A percentile compares a stretch with the other conserved stretches of the same genome.
Evolutionary conservation across 2,797 vertebrate species (phyloP).

Genomic region (Telmatherina bonti): DNA sequence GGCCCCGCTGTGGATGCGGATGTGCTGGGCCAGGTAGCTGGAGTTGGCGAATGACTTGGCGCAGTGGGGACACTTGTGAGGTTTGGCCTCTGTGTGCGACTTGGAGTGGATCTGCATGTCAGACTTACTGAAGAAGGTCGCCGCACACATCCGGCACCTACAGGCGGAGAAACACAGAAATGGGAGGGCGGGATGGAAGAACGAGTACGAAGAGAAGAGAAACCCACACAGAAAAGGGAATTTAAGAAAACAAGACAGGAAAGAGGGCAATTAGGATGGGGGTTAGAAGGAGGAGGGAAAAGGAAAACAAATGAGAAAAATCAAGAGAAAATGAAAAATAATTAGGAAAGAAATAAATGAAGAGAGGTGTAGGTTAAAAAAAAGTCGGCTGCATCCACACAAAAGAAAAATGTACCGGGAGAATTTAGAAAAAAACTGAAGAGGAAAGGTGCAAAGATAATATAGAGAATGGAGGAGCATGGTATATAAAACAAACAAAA

Average conservation of each 20-base stretch:
- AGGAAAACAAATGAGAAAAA: conserved; percentile 26
- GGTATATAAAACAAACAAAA: conserved; percentile 55
- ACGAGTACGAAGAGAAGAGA: conserved; percentile 54
- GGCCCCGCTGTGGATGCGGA: conserved; percentile 99
- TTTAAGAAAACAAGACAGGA: conserved; percentile 24
- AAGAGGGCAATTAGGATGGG: conserved; percentile 14
- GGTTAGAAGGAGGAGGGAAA: conserved; percentile 21
- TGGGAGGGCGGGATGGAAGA: conserved; percentile 74
- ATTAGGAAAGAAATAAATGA: conserved; percentile 55
- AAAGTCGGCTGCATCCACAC: conserved; percentile 30
- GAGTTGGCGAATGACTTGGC: conserved; percentile 99
- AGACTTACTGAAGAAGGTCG: conserved; percentile 99
- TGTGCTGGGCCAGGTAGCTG: conserved; percentile 99
- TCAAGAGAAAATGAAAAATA: conserved; percentile 46
- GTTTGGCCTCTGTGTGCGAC: conserved; percentile 99
- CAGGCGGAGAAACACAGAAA: conserved; percentile 85
- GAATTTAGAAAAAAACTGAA: conserved; percentile 59
- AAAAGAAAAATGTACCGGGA: conserved; percentile 47
- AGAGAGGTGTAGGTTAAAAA: conserved; percentile 51
- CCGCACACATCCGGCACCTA: conserved; percentile 99
- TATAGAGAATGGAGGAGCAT: conserved; percentile 58
- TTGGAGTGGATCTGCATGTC: conserved; percentile 99
- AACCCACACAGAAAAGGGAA: conserved; percentile 38
- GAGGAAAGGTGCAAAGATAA: conserved; percentile 34
- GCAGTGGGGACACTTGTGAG: conserved; percentile 99